phyloP scores from a whole-genome alignment of 2,797 vertebrate genomes.

The Hoplostethus atlanticus region DNA sequence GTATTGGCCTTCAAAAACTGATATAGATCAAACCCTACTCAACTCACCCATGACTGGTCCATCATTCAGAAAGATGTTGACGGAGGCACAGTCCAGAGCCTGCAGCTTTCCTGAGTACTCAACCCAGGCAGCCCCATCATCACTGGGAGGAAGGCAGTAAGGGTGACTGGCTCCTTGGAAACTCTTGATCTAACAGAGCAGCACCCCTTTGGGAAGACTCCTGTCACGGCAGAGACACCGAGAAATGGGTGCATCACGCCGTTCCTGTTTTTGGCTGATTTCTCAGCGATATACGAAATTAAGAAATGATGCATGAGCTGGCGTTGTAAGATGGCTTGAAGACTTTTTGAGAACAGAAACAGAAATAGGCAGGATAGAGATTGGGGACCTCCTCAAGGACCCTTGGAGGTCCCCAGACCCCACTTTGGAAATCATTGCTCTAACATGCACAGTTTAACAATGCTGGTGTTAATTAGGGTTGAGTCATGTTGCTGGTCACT shows the following conservation, averaged over 20 bases:
- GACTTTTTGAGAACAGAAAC: too few relatives aligned
- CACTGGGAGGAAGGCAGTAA: not conserved
- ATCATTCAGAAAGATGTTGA: constrained; percentile 13
- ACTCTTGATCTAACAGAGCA: constrained; percentile 24
- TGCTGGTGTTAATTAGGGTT: constrained; percentile 43
- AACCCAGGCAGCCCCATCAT: constrained; percentile 7
- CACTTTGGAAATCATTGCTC: not conserved
- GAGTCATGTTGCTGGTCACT: constrained; percentile 44
- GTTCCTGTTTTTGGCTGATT: constrained; percentile 19
- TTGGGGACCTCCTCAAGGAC: too few relatives aligned
- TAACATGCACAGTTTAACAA: constrained; percentile 10
- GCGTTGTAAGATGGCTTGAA: too few relatives aligned
- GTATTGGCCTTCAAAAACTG: too few relatives aligned
- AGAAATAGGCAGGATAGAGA: too few relatives aligned
- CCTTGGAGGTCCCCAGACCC: too few relatives aligned
- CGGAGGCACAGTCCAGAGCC: not conserved
- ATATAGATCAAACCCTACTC: not conserved
- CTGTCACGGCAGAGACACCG: constrained; percentile 19
- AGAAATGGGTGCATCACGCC: constrained; percentile 14
- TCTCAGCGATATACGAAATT: too few relatives aligned
- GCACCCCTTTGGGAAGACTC: constrained; percentile 12
- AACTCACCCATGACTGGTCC: not conserved
- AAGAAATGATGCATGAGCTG: too few relatives aligned
- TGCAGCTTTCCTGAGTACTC: constrained; percentile 26
- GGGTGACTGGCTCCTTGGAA: constrained; percentile 4